Evolutionary conservation across 2,113 vertebrate species (phyloP).

Genomic region (Phoxinus phoxinus): DNA sequence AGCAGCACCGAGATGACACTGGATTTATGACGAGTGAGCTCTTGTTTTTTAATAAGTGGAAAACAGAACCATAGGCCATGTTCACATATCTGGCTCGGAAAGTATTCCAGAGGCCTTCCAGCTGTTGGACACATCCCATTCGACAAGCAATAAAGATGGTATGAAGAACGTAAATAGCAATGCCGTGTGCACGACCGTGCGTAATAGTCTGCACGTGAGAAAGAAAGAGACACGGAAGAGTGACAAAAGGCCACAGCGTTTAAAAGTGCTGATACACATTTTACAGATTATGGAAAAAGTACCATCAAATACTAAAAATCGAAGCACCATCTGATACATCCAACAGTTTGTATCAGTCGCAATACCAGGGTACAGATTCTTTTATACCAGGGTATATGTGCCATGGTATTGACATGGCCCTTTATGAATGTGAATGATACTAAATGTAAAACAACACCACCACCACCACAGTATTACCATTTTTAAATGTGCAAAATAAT

Average conservation of each 20-base stretch:
- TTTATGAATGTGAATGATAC: not conserved
- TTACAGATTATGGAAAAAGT: not conserved
- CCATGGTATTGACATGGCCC: not conserved
- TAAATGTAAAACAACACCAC: not conserved
- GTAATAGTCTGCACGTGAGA: not conserved
- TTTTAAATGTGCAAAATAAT: too few relatives aligned
- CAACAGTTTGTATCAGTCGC: not conserved
- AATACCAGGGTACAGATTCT: not conserved
- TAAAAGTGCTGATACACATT: not conserved
- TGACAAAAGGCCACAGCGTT: not conserved
- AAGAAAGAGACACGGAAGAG: not conserved
- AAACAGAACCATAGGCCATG: slow-evolving; percentile 57
- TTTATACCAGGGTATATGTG: not conserved
- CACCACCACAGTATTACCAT: too few relatives aligned
- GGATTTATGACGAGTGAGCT: slow-evolving; percentile 25
- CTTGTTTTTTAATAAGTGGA: slow-evolving; percentile 55
- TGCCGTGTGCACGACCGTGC: not conserved
- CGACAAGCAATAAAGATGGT: slow-evolving; percentile 53
- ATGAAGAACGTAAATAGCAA: slow-evolving; percentile 33
- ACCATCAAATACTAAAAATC: not conserved
- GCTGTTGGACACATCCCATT: slow-evolving; percentile 56
- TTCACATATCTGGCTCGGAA: slow-evolving; percentile 61
- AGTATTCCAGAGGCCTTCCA: slow-evolving; percentile 56
- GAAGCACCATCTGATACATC: not conserved
- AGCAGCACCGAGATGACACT: slow-evolving; percentile 42